These are phyloP conservation scores for Chromobotia macracanthus DNA, from an alignment of 2,797 vertebrate species.

Conservation along the genomic window DNA sequence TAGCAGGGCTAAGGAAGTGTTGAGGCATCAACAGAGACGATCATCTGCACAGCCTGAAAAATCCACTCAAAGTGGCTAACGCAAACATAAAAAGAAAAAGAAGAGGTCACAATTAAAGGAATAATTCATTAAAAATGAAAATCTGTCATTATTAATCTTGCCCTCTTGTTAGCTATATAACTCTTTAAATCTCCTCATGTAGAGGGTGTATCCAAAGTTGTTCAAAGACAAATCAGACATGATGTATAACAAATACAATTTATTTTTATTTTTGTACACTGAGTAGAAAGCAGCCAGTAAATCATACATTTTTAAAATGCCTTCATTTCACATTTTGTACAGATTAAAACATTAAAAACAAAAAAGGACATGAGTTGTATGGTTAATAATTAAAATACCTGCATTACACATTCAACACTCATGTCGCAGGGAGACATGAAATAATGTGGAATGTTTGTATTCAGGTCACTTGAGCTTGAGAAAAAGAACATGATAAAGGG, in stretches of 20 bases:
- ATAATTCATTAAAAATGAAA: constrained; percentile 45
- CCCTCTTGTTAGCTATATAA: background rate
- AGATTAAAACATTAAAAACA: constrained; percentile 74
- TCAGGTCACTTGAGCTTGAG: constrained; percentile 26
- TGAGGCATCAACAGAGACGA: constrained; percentile 31
- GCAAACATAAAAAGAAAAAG: constrained; percentile 59
- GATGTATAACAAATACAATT: constrained; percentile 85
- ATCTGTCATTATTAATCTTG: background rate
- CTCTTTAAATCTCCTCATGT: constrained; percentile 30
- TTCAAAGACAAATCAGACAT: constrained; percentile 52
- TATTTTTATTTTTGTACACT: constrained; percentile 77
- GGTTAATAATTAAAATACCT: constrained; percentile 43
- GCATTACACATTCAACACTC: constrained; percentile 39
- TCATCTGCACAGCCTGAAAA: constrained; percentile 52
- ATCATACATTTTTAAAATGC: constrained; percentile 78
- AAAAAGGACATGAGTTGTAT: constrained; percentile 54
- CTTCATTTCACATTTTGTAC: constrained; percentile 73
- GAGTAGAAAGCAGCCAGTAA: constrained; percentile 82
- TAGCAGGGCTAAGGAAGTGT: constrained; percentile 59
- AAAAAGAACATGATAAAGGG: background rate
- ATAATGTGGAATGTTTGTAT: constrained; percentile 36
- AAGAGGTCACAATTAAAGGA: constrained; percentile 23
- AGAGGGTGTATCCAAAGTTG: background rate
- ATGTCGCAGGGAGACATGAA: constrained; percentile 20
- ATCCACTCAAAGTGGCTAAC: constrained; percentile 53